Base-by-base conservation (phyloP, 2,113 vertebrate genomes). In the Theristicus caerulescens region DNA sequence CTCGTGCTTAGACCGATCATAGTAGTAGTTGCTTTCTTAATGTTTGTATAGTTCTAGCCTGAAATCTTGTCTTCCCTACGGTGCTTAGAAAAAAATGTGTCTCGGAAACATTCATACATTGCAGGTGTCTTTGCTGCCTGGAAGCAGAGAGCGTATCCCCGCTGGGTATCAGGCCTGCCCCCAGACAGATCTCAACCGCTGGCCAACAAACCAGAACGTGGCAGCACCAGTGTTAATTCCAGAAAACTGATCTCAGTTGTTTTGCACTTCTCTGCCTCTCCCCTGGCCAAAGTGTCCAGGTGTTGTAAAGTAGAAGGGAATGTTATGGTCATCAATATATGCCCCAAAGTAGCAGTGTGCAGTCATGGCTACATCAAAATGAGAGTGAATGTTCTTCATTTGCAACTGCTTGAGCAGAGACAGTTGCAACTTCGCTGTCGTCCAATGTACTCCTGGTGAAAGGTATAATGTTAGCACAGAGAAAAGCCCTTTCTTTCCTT, bases 381-480 rank as follows among this genome's bases (percentile, higher is more conserved):
- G 26, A 57, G 21, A 0, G 10, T 55, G 26, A 38, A 49, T 25
- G 9, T 59, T 44, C 36, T 87, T 74, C 32, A 61, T 87, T 58
- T 61, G 38, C 69, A 86, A 62, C 51, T 38, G 8, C 57, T 76
- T 52, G 61, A 88, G 86, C 83, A 71, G 86, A 93, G 81, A 42
- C 59, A 83, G 86, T 78, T 96, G 81, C 81, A 58, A n/a, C 92
- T 94, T 96, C 32, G 13, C 78, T 40, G 42, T 5, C 4, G 46
- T 82, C 51, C 34, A 62, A 3, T 36, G 46, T 94, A 76, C 22
- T 38, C 46, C 92, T 90, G 84, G 61, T 93, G 72, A 82, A 92
- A 62, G 12, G 51, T 76, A 51, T 5, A 57, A 74, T 90, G n/a
- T 80, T 93, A 94, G 85, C 49, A 81, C 52, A 55, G 92, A 86